Percentiles rank a stretch among this genome's conserved stretches.
These are phyloP conservation scores for Uloborus diversus DNA, from an alignment of 1,140 invertebrate species.

Conservation along the genomic window DNA sequence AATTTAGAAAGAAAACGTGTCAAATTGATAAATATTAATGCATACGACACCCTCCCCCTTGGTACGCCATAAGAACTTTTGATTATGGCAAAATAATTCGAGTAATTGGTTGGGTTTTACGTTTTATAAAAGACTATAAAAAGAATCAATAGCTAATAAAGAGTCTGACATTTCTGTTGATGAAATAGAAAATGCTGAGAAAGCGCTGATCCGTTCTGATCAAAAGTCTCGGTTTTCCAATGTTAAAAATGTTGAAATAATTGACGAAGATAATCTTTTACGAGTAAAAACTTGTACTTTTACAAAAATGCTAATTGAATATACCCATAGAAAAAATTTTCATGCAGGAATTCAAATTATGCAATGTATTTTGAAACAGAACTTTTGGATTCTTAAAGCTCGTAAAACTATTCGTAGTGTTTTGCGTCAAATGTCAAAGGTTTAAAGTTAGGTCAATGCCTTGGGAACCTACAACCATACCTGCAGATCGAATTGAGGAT, in stretches of 20 bases:
- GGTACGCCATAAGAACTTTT: not conserved
- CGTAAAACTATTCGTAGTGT: not conserved
- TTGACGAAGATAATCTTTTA: not conserved
- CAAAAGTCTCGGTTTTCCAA: not conserved
- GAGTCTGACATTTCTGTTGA: not conserved
- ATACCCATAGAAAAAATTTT: not conserved
- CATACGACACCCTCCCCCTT: too few species aligned
- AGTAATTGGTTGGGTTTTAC: not conserved
- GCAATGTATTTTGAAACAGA: not conserved
- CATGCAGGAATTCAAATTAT: conserved; percentile 4
- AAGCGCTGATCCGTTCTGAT: not conserved
- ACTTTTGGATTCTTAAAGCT: conserved; percentile 1
- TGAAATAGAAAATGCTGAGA: not conserved
- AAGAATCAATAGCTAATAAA: not conserved
- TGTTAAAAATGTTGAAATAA: not conserved
- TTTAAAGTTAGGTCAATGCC: not conserved
- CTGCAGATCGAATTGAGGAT: conserved; percentile 58
- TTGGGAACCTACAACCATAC: conserved; percentile 37
- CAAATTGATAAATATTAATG: too few species aligned
- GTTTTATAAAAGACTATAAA: conserved; percentile 6
- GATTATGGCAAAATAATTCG: not conserved
- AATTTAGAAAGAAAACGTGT: too few species aligned
- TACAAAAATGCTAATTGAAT: not conserved
- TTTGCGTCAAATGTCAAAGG: not conserved
- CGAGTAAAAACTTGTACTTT: not conserved